phyloP scores from a whole-genome alignment of 2,888 invertebrate species.

The Nasonovia ribisnigri region DNA sequence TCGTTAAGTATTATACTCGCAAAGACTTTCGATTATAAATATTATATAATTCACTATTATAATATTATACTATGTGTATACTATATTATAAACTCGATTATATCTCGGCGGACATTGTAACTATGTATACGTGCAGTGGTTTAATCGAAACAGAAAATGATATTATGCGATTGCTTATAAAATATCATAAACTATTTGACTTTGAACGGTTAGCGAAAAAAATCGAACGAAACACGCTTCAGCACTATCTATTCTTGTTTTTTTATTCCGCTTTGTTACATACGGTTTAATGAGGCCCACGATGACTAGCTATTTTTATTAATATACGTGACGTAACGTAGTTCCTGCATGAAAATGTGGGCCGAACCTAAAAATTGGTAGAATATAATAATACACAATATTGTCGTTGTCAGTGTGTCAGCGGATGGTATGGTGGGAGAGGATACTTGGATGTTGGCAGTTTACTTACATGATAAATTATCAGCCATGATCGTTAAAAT shows the following conservation, averaged over 20 bases:
- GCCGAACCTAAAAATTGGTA: not conserved
- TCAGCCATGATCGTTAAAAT: slow-evolving; percentile 22
- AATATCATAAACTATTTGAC: not conserved
- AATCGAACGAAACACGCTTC: not conserved
- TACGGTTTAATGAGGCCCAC: not conserved
- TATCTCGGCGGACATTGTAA: not conserved
- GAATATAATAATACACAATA: not conserved
- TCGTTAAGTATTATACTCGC: no score
- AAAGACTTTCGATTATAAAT: no score
- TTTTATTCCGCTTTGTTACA: not conserved
- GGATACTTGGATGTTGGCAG: not conserved
- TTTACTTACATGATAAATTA: slow-evolving; percentile 32
- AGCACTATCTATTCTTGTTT: not conserved
- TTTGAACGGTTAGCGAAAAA: not conserved
- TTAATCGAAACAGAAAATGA: not conserved
- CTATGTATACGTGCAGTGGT: not conserved
- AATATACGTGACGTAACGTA: not conserved
- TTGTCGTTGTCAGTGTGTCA: not conserved
- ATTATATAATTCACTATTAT: not conserved
- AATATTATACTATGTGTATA: no score
- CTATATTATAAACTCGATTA: not conserved
- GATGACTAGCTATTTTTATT: not conserved
- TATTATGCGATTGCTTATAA: not conserved
- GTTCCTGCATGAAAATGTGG: not conserved
- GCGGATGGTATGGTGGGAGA: no score